Conservation (phyloP, 2,797 vertebrate genomes). For the Phyllotis vaccarum region DNA sequence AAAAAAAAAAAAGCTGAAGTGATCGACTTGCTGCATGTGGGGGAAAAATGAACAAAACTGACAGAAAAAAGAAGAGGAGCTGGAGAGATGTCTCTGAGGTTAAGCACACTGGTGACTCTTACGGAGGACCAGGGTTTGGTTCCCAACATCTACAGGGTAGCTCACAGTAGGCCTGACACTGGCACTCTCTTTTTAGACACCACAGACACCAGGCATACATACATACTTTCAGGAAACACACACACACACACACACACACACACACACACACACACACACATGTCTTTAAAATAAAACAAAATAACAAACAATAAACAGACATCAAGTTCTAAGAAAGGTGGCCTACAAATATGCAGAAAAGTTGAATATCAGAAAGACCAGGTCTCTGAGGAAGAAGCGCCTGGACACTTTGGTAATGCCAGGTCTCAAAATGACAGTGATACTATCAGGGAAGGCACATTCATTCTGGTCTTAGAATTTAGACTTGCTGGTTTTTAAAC, state of each 20-base stretch:
- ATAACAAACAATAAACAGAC: not conserved
- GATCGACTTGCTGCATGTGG: not conserved
- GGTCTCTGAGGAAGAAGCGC: not conserved
- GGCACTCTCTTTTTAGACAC: not conserved
- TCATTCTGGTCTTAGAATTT: too few relatives aligned
- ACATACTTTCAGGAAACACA: not conserved
- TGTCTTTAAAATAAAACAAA: not conserved
- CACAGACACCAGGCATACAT: not conserved
- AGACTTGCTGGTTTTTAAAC: not conserved
- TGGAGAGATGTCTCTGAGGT: not conserved
- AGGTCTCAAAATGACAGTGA: not conserved
- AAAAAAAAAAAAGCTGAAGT: not conserved
- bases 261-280: not conserved
- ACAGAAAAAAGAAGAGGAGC: not conserved
- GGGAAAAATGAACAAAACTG: not conserved
- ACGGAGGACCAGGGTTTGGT: not conserved
- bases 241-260: not conserved
- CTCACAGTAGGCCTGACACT: not conserved
- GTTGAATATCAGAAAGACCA: not conserved
- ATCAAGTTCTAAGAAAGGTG: not conserved
- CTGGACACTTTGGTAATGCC: fast-evolving
- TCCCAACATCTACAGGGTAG: not conserved
- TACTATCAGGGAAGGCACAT: not conserved
- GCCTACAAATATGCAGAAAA: not conserved
- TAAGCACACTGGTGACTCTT: too few relatives aligned